phyloP scores from a whole-genome alignment of 2,113 vertebrate genomes.

The Lophotis ruficrista region DNA sequence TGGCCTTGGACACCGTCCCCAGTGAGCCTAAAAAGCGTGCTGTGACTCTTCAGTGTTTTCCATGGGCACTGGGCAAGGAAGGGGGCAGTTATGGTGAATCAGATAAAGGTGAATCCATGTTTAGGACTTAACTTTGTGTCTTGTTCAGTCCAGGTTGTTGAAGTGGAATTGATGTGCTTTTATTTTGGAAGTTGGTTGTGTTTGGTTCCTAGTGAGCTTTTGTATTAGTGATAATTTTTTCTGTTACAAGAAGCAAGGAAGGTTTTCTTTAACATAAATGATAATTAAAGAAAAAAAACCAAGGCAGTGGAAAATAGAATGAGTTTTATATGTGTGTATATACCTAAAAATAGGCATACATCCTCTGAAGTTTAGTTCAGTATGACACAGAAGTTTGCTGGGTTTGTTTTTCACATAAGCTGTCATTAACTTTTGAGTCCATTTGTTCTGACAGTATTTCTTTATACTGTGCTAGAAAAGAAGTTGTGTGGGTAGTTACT shows the following conservation, averaged over 20 bases:
- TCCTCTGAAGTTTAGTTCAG: not conserved
- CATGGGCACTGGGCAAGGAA: not conserved
- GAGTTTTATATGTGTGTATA: not conserved
- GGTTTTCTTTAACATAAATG: not conserved
- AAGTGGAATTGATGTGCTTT: not conserved
- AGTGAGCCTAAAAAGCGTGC: rapidly evolving
- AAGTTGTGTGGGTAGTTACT: not conserved
- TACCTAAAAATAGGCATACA: not conserved
- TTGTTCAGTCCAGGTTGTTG: not conserved
- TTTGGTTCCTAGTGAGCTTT: not conserved
- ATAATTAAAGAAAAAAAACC: not conserved
- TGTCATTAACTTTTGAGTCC: not conserved
- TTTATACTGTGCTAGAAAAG: not conserved
- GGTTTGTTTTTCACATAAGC: not conserved
- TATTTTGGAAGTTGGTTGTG: not conserved
- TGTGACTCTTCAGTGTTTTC: not conserved
- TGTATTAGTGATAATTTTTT: not conserved
- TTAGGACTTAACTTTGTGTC: not conserved
- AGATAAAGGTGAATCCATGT: not conserved
- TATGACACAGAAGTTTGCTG: not conserved
- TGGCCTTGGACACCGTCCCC: not conserved
- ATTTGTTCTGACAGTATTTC: not conserved
- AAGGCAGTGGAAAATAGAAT: not conserved
- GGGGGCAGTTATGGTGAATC: not conserved
- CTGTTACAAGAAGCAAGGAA: not conserved